A percentile compares a stretch with the other conserved stretches of the same genome.
phyloP scores from a whole-genome alignment of 2,113 vertebrate genomes.

The Ophiodon elongatus region DNA sequence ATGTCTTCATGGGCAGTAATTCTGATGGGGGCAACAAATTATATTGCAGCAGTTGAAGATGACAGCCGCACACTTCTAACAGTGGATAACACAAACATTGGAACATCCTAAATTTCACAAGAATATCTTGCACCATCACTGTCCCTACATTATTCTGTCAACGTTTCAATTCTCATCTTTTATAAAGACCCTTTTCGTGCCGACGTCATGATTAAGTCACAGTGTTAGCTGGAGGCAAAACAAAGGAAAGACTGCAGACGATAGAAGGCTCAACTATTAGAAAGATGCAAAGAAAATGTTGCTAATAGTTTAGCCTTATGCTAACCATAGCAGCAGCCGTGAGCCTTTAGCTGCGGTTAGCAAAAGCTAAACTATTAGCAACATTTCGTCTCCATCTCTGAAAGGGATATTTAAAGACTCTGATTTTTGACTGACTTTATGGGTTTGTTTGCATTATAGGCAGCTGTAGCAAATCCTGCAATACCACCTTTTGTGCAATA shows the following conservation, averaged over 20 bases:
- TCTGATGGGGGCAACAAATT: background rate
- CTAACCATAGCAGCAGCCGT: background rate
- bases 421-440: background rate
- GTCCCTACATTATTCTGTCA: background rate
- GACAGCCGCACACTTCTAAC: background rate
- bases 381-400: background rate
- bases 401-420: background rate
- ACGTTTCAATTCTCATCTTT: background rate
- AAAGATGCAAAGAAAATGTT: background rate
- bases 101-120: background rate
- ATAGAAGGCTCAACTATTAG: background rate
- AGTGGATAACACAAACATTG: background rate
- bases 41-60: background rate
- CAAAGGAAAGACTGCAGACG: background rate
- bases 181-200: background rate
- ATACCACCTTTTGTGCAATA: background rate
- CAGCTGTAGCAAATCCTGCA: background rate
- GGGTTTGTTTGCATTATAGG: background rate
- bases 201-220: background rate
- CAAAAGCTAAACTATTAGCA: background rate
- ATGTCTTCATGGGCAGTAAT: background rate
- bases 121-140: background rate
- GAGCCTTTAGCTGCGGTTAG: background rate
- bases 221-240: background rate
- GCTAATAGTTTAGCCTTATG: background rate